These are phyloP conservation scores for Xenopus tropicalis DNA, from an alignment of 2,113 vertebrate genomes.

Conservation along the genomic window UCB_Xtro_10.0 CM004448.2:105455501-105456000, in stretches of 20 bases:
- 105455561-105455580: not conserved
- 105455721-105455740: not conserved
- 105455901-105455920: no score
- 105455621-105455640: constrained; percentile 16
- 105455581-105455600: not conserved
- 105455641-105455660: constrained; percentile 21
- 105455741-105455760: no score
- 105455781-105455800: no score
- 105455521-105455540: not conserved
- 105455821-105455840: no score
- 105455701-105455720: not conserved
- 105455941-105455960: not conserved
- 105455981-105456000: not conserved
- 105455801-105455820: no score
- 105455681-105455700: constrained; percentile 20
- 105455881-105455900: no score
- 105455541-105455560: constrained; percentile 3
- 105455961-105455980: not conserved
- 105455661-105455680: constrained; percentile 24
- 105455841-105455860: no score
- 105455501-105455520: no score
- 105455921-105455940: no score
- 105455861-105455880: no score
- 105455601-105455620: constrained; percentile 20
- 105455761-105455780: no score